Evolutionary conservation across 2,888 invertebrate species (phyloP).

Genomic region (Netelia fuscicornis): DNA sequence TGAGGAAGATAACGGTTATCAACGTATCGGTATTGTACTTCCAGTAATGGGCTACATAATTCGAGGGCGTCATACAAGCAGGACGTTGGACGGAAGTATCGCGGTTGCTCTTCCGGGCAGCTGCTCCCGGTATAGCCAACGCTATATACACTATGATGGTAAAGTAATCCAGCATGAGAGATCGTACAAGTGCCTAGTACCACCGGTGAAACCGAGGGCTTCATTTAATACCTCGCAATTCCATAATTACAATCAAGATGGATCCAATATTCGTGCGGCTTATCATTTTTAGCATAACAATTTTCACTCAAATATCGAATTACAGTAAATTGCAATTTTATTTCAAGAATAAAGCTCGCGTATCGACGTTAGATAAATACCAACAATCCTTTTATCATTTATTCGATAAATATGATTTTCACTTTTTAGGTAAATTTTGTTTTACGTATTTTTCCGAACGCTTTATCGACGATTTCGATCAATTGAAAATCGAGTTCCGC

Average conservation of each 20-base stretch:
- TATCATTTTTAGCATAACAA: not conserved
- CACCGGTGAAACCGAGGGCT: conserved; percentile 77
- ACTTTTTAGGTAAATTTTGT: too few species aligned
- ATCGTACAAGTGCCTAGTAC: conserved; percentile 83
- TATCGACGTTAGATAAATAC: too few species aligned
- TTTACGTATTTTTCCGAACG: too few species aligned
- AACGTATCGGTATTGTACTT: conserved; percentile 26
- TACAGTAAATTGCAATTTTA: too few species aligned
- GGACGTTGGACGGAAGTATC: conserved; percentile 84
- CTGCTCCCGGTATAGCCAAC: conserved; percentile 77
- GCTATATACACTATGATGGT: conserved; percentile 77
- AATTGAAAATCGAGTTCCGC: too few species aligned
- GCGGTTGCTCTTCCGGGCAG: conserved; percentile 84
- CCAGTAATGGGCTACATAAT: conserved; percentile 62
- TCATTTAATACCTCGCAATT: conserved; percentile 82
- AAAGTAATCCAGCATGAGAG: conserved; percentile 84
- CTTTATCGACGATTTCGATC: too few species aligned
- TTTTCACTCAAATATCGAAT: not conserved
- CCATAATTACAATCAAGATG: conserved; percentile 79
- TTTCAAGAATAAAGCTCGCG: too few species aligned
- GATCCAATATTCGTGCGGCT: not conserved
- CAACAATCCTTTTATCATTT: too few species aligned
- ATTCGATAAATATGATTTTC: too few species aligned
- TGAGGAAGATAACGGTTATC: conserved; percentile 45
- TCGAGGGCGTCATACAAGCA: conserved; percentile 75